phyloP scores from a whole-genome alignment of 2,113 vertebrate genomes.

The Dolichallabes microphthalmus region DNA sequence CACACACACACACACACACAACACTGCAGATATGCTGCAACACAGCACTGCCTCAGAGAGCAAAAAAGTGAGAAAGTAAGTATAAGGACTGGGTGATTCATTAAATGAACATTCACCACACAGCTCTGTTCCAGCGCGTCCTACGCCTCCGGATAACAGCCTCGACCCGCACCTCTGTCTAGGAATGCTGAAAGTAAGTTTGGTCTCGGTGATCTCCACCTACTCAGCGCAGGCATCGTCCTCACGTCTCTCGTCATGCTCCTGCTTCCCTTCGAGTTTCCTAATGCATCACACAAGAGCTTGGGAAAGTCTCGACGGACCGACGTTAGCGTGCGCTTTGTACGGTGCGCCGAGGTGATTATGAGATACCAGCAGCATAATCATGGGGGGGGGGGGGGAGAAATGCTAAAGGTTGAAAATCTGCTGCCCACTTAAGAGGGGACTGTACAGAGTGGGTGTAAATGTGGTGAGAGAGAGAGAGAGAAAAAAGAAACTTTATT shows the following conservation, averaged over 20 bases:
- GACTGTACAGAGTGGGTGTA: neutral
- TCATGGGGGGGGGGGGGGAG: neutral
- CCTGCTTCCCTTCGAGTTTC: conserved; percentile 1
- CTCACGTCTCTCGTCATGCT: conserved; percentile 26
- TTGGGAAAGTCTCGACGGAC: neutral
- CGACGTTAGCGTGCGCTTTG: neutral
- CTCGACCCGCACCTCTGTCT: conserved; percentile 36
- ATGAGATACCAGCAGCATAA: neutral
- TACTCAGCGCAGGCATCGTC: conserved; percentile 28
- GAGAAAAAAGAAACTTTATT: neutral
- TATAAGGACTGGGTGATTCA: conserved; percentile 32
- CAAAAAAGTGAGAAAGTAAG: conserved; percentile 3
- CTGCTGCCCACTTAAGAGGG: conserved; percentile 8
- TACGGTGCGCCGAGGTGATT: neutral
- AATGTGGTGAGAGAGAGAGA: neutral
- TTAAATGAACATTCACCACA: conserved; percentile 33
- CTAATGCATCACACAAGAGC: neutral
- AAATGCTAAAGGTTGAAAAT: conserved; percentile 13
- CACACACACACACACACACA: neutral
- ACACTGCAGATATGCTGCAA: conserved; percentile 34
- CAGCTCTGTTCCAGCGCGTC: conserved; percentile 30
- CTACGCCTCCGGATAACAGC: conserved; percentile 39
- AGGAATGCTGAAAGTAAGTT: conserved; percentile 24
- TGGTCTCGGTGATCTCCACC: conserved; percentile 47
- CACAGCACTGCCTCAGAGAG: conserved; percentile 10